Percentiles rank a stretch among this genome's conserved stretches.
These are phyloP conservation scores for Lymantria dispar DNA, from an alignment of 2,888 invertebrate species.

Conservation along the genomic window DNA sequence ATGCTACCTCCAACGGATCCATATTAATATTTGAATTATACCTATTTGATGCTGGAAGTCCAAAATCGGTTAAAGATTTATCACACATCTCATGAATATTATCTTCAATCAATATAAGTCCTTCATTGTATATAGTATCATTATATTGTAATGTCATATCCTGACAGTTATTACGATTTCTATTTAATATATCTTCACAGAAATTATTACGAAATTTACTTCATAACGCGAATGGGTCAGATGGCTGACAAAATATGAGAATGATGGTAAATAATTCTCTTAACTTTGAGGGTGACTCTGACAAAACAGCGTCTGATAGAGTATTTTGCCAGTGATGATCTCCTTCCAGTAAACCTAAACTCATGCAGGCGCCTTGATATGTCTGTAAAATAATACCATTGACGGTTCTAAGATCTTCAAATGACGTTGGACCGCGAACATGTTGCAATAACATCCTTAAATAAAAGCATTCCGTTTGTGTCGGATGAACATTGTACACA, in stretches of 20 bases:
- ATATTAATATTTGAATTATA: conserved; percentile 10
- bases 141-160: conserved; percentile 1
- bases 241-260: neutral
- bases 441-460: conserved; percentile 1
- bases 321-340: conserved; percentile 31
- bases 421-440: neutral
- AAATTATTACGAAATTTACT: neutral
- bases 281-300: conserved; percentile 7
- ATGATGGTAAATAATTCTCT: conserved; percentile 4
- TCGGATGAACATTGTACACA: conserved; percentile 2
- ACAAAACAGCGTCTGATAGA: conserved; percentile 13
- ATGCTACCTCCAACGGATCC: conserved; percentile 15
- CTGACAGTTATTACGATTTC: neutral
- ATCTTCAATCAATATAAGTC: neutral
- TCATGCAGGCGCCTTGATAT: conserved; percentile 28
- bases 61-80: conserved; percentile 11
- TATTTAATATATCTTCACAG: neutral
- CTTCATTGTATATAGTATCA: neutral
- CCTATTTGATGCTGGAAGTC: conserved; percentile 13
- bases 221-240: neutral
- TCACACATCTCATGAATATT: conserved; percentile 4
- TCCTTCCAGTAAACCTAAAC: conserved; percentile 33
- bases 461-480: conserved; percentile 3
- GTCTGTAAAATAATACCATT: conserved; percentile 19
- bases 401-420: neutral